Base-by-base conservation (phyloP, 2,113 vertebrate genomes). In the Salvelinus sp. region DNA sequence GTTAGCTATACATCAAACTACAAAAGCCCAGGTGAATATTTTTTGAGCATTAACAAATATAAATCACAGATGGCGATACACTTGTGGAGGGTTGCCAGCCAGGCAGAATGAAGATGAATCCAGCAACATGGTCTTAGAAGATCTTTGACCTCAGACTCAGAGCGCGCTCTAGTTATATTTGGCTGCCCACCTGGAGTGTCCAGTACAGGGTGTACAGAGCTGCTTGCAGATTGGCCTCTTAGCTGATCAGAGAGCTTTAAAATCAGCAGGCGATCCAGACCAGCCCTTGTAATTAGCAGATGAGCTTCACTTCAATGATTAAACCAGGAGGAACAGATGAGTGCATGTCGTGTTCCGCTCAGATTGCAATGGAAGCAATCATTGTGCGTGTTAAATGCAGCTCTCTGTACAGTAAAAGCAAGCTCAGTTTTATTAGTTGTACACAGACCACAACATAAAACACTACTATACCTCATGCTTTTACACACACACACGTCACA, bases 221-320 rank as follows among this genome's bases (percentile, higher is more conserved):
- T 13, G 27, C 18, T 12, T 12, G 27, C 16, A 18, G 1, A 20
- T 6, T 44, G 28, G 54, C 54, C 66, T 38, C 25, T 23, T 28
- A 18, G 7, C 38, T n/a, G 68, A 48, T 14, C 68, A 69, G 68
- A 10, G 23, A n/a, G 58, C 75, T 80, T 76, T 74, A 74, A 18
- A 44, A 84, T 74, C 81, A 80, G 50, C 30, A 13, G 48, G 82
- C 38, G 68, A 50, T 68, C 27, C 9, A 78, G n/a, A 38, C 77
- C 83, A 79, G n/a, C 33, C 74, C 83, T 84, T 70, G 74, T 86
- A 86, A 88, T 83, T 38, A 66, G 78, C 79, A 77, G 72, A 84
- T 54, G 44, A 62, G 65, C 75, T 78, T 44, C 54, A 23, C 25
- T 54, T 44, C 48, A 54, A 54, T 82, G 65, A 88, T 76, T 60